Base-by-base conservation (phyloP, 2,797 vertebrate species). In the Cuniculus paca region DNA sequence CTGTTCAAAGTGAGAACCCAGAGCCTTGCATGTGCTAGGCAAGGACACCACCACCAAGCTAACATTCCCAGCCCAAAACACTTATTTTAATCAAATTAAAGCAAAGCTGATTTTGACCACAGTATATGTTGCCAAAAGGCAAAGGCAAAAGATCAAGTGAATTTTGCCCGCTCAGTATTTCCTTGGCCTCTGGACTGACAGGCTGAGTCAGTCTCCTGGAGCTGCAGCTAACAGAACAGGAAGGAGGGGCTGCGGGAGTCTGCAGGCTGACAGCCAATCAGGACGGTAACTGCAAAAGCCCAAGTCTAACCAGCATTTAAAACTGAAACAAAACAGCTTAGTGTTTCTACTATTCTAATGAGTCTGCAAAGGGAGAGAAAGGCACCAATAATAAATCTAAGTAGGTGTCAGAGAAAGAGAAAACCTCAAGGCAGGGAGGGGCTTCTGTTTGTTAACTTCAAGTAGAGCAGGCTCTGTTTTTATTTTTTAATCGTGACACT, bases 81-180 rank as follows among this genome's bases (percentile, higher is more conserved):
- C 56, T 58, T 48, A 36, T 36, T 36, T 63, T 92, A 26, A 81
- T 80, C 48, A 93, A 82, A 95, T 70, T 52, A 86, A 94, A 54
- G 34, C 72, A 84, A n/a, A 92, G 83, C 20, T 86, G 75, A 94
- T 26, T 83, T 65, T 85, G 61, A 79, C 48, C 56, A 10, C 12
- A 79, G 12, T 58, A 83, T 48, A 2, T 58, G 60, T 48, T 92
- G 81, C 72, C 48, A 79, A 95, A 87, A 78, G 39, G 77, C 65
- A 54, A 93, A 93, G 24, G 78, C 45, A 75, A 90, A 78, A 86
- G 42, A 88, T 11, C 34, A n/a, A 31, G 60, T 48, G 68, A 86
- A 8, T 22, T 63, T 63, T 52, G 19, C 19, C 48, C 70, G 24
- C 58, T 79, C 48, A 42, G 77, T 24, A 81, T n/a, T 42, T 85